Evolutionary conservation across 2,797 vertebrate genomes (phyloP).

Genomic region (Yasuhikotakia modesta): DNA sequence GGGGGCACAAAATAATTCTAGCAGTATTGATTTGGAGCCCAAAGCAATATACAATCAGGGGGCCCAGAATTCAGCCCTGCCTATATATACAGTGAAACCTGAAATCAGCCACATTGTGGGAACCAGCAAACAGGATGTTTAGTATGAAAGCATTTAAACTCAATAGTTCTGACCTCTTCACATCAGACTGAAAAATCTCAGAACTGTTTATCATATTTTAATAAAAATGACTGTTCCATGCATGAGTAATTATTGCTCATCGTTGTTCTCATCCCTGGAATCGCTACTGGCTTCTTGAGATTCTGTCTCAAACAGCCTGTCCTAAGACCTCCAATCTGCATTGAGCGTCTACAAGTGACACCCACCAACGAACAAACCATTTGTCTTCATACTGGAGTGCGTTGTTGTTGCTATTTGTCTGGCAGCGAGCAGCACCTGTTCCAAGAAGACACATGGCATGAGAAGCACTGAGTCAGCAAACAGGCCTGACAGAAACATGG

Average conservation of each 20-base stretch:
- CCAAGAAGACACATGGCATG: slow-evolving; percentile 47
- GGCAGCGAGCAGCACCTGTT: slow-evolving; percentile 57
- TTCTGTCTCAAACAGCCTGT: slow-evolving; percentile 19
- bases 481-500: slow-evolving; percentile 57
- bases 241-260: slow-evolving; percentile 20
- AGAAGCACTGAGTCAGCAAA: slow-evolving; percentile 64
- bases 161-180: slow-evolving; percentile 7
- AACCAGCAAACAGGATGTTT: slow-evolving; percentile 5
- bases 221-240: background rate
- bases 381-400: slow-evolving; percentile 60
- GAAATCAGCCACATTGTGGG: background rate
- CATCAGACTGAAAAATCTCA: slow-evolving; percentile 12
- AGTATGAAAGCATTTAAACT: background rate
- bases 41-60: background rate
- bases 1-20: background rate
- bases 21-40: background rate
- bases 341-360: slow-evolving; percentile 48
- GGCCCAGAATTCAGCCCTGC: background rate
- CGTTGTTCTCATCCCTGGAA: slow-evolving; percentile 17
- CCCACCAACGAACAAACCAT: slow-evolving; percentile 54
- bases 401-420: slow-evolving; percentile 49
- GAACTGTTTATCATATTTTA: slow-evolving; percentile 30
- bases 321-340: slow-evolving; percentile 9
- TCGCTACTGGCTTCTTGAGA: slow-evolving; percentile 1
- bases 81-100: background rate